phyloP scores from a whole-genome alignment of 2,113 vertebrate species.

The Carettochelys insculpta region DNA sequence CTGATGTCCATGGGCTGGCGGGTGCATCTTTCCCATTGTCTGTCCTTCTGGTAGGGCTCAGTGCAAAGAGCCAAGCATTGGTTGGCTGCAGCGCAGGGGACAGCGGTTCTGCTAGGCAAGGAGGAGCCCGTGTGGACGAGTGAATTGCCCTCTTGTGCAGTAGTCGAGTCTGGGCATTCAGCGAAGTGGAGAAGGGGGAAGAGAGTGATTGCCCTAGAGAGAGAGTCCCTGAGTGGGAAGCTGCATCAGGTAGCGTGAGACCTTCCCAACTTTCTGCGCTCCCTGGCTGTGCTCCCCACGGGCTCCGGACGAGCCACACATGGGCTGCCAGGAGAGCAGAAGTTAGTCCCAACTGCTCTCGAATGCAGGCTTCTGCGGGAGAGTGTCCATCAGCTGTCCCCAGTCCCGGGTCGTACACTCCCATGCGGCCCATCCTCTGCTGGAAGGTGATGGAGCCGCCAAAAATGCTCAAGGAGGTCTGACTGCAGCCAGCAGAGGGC shows the following conservation, averaged over 20 bases:
- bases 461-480: no score
- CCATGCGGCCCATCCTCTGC: no score
- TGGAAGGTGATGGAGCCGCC: no score
- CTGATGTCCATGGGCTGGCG: neutral
- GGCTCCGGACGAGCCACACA: neutral
- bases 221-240: neutral
- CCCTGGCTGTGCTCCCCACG: no score
- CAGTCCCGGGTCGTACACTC: neutral
- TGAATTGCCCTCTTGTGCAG: neutral
- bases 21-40: neutral
- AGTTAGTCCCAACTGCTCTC: neutral
- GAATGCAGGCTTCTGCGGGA: no score
- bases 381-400: neutral
- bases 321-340: neutral
- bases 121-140: neutral
- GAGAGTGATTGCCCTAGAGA: neutral
- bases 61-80: neutral
- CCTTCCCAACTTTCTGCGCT: no score
- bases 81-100: neutral
- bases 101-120: neutral
- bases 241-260: neutral
- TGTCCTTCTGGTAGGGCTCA: neutral
- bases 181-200: neutral
- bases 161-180: neutral
- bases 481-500: no score